A percentile compares a stretch with the other conserved stretches of the same genome.
These are phyloP conservation scores for Candoia aspera DNA, from an alignment of 2,113 vertebrate genomes.

Conservation along the genomic window DNA sequence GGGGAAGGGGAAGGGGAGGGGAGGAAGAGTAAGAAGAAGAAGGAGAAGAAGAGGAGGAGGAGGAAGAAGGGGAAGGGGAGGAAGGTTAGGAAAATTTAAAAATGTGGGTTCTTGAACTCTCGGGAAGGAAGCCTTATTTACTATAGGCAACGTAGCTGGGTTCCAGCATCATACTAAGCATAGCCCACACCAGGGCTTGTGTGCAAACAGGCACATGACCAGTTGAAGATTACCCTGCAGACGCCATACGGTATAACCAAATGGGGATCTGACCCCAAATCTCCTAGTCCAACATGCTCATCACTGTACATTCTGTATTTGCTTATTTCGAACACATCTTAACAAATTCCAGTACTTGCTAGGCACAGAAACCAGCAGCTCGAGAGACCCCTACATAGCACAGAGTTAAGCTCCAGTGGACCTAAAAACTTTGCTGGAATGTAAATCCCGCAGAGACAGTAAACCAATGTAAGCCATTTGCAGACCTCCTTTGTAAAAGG, in stretches of 20 bases:
- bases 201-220: too few species aligned
- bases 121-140: not conserved
- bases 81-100: not conserved
- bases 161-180: too few species aligned
- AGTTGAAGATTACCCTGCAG: too few species aligned
- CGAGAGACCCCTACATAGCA: not conserved
- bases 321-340: not conserved
- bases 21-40: not conserved
- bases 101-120: accelerated
- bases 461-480: slow-evolving; percentile 45
- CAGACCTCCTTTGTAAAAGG: slow-evolving; percentile 49
- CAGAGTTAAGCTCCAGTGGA: slow-evolving; percentile 21
- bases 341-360: not conserved
- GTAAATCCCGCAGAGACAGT: slow-evolving; percentile 49
- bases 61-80: not conserved
- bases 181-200: too few species aligned
- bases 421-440: slow-evolving; percentile 35
- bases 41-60: not conserved
- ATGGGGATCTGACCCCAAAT: too few species aligned
- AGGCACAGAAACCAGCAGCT: slow-evolving; percentile 25
- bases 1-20: too few species aligned
- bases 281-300: not conserved
- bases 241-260: too few species aligned
- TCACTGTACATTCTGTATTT: not conserved
- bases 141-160: too few species aligned